phyloP scores from a whole-genome alignment of 2,113 vertebrate genomes.

The zebrafish (Danio rerio) region GRCz12tu NC_133180.1:43029501-43030000 shows the following conservation, averaged over 20 bases:
- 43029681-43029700: no score
- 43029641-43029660: background rate
- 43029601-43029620: no score
- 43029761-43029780: background rate
- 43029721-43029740: background rate
- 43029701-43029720: no score
- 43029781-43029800: conserved; percentile 28
- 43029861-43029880: conserved; percentile 52
- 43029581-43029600: no score
- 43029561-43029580: no score
- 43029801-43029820: conserved; percentile 33
- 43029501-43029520: no score
- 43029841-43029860: conserved; percentile 45
- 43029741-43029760: background rate
- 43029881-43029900: conserved; percentile 54
- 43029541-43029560: no score
- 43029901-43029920: conserved; percentile 71
- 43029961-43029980: conserved; percentile 63
- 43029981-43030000: conserved; percentile 65
- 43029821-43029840: conserved; percentile 23
- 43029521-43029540: no score
- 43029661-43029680: background rate
- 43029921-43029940: conserved; percentile 64
- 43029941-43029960: conserved; percentile 78
- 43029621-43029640: background rate